Base-by-base conservation (phyloP, 2,797 vertebrate genomes). In the Myripristis jacobus region DNA sequence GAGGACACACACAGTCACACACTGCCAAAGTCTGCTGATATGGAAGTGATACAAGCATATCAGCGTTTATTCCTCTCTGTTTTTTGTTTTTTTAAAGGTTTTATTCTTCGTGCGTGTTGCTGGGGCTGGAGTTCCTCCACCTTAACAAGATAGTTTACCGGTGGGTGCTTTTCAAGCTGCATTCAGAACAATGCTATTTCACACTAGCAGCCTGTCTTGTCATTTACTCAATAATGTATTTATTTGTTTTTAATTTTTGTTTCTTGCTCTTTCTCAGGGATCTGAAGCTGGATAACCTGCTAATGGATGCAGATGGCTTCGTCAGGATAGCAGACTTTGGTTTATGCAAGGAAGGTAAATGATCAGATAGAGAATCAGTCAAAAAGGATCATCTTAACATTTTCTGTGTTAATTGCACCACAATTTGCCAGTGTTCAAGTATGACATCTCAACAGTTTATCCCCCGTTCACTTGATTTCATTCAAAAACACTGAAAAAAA, bases 71-170 rank as follows among this genome's bases (percentile, higher is more conserved):
- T n/a, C n/a, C n/a, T n/a, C n/a, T n/a, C n/a, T n/a, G n/a, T n/a
- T n/a, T n/a, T n/a, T n/a, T n/a, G 3, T 77, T 24, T 75, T 15
- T 38, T 34, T 43, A 3, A 59, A 99, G 97, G 91, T 98, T 99
- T 90, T 98, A 98, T 73, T 85, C 96, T 9, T 94, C 97, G 4
- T 99, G 97, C 2, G 96, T 98, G 41, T 92, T 98, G 63, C 91
- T 98, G 55, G 97, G 96, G n/a, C 93, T 99, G 57, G 96, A 98
- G 87, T 99, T 98, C 80, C 93, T 99, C 43, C 97, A 99, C 0
- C 93, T 94, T 70, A 96, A 96, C 87, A 95, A 94, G 73, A 97
- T 99, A 25, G 94, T 99, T 80, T 99, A 99, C 87, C 95, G 97
- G 97, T 98, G 94, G 84, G 75, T 69, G 8, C 21, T 29, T 22